Evolutionary conservation across 2,888 invertebrate species (phyloP).

Genomic region (Sinodicranocentrus sp.): DNA sequence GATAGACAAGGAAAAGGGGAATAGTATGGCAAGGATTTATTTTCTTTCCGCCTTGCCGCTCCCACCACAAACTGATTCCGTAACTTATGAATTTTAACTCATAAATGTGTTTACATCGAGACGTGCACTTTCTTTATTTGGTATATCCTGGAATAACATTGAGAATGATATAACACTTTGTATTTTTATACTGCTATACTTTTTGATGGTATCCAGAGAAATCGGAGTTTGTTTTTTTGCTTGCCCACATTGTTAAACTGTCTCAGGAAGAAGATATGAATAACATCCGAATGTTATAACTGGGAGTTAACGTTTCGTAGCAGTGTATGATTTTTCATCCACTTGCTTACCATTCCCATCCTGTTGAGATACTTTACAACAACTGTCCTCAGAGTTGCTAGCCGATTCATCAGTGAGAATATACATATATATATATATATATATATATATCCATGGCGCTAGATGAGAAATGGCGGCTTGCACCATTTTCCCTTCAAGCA

Average conservation of each 20-base stretch:
- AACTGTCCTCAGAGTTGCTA: no score
- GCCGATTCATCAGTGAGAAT: no score
- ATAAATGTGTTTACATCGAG: constrained; percentile 39
- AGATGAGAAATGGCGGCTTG: no score
- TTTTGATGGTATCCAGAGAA: no score
- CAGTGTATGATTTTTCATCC: constrained; percentile 11
- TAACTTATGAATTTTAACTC: constrained; percentile 61
- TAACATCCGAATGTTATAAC: constrained; percentile 12
- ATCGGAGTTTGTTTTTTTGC: no score
- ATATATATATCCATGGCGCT: no score
- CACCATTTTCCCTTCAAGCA: not conserved
- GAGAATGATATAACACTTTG: no score
- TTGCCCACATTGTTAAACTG: constrained; percentile 24
- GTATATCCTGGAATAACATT: no score
- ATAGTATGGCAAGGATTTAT: constrained; percentile 60
- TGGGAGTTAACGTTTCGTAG: constrained; percentile 10
- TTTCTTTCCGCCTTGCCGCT: constrained; percentile 67
- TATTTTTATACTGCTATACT: no score
- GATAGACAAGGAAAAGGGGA: constrained; percentile 14
- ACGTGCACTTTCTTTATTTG: not conserved
- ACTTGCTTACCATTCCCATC: not conserved
- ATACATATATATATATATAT: no score
- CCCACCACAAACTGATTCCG: constrained; percentile 63
- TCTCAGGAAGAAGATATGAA: constrained; percentile 24
- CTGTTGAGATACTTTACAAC: no score